Percentiles rank a stretch among this genome's conserved stretches.
Conservation (phyloP, 1,140 invertebrate genomes). For the Euwallacea similis region DNA sequence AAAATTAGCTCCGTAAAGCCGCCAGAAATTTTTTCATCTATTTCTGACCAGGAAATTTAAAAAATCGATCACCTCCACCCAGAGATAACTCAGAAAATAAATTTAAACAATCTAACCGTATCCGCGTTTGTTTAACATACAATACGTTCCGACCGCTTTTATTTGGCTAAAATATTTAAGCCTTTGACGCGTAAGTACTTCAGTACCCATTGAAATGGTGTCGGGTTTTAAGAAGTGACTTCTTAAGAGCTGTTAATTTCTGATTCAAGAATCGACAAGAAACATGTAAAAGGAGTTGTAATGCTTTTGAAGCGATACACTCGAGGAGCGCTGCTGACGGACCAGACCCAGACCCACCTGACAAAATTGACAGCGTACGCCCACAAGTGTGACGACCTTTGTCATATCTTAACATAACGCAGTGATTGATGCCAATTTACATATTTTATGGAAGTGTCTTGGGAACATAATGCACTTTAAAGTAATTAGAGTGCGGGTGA, state of each 20-base stretch:
- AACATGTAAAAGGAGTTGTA: slow-evolving; percentile 32
- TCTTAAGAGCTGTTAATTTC: slow-evolving; percentile 37
- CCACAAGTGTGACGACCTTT: neutral
- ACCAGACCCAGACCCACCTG: slow-evolving; percentile 33
- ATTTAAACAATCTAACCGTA: slow-evolving; percentile 31
- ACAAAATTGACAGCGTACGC: slow-evolving; percentile 15
- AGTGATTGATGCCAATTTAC: too few species aligned
- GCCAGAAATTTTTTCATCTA: neutral
- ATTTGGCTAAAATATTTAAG: slow-evolving; percentile 32
- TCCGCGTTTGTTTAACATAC: slow-evolving; percentile 14
- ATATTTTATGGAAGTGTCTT: too few species aligned
- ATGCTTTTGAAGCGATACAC: neutral
- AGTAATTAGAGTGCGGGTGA: too few species aligned
- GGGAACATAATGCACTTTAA: too few species aligned
- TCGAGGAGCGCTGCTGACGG: slow-evolving; percentile 19
- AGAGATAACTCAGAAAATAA: slow-evolving; percentile 16
- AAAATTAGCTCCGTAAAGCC: too few species aligned
- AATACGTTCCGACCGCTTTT: slow-evolving; percentile 2
- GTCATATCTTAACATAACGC: neutral
- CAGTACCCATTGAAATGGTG: slow-evolving; percentile 24
- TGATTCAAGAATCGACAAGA: slow-evolving; percentile 24
- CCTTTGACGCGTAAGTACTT: slow-evolving; percentile 16
- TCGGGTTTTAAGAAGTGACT: slow-evolving; percentile 30
- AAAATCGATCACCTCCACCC: neutral
- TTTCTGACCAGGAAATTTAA: neutral